Evolutionary conservation across 2,113 vertebrate genomes (phyloP).

Genomic region (Probosciger aterrimus): DNA sequence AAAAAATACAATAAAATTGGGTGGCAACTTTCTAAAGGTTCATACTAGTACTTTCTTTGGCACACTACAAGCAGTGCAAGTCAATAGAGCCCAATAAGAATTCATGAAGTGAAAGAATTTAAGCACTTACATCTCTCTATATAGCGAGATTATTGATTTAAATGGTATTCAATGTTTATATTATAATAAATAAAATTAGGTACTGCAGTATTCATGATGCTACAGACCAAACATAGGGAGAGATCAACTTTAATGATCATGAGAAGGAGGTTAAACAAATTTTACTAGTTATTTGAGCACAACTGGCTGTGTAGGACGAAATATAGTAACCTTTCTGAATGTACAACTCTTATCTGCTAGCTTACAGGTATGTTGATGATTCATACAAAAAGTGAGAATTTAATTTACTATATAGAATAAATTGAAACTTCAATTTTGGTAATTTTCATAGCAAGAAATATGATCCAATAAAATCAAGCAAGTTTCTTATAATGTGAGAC

Average conservation of each 20-base stretch:
- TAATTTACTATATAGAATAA: conserved; percentile 28
- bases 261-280: not conserved
- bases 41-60: not conserved
- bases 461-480: not conserved
- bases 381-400: not conserved
- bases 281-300: not conserved
- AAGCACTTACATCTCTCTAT: not conserved
- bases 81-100: not conserved
- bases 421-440: not conserved
- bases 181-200: not conserved
- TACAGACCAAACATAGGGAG: not conserved
- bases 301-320: not conserved
- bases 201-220: not conserved
- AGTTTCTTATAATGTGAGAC: not conserved
- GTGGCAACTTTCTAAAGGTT: not conserved
- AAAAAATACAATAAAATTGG: not conserved
- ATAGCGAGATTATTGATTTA: not conserved
- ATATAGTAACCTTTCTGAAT: not conserved
- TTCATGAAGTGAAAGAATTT: not conserved
- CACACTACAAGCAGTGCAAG: not conserved
- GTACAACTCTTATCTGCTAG: not conserved
- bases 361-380: not conserved
- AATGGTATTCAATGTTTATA: not conserved
- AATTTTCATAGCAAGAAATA: conserved; percentile 23
- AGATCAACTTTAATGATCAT: not conserved